Percentiles rank a stretch among this genome's conserved stretches.
phyloP scores from a whole-genome alignment of 2,797 vertebrate genomes.

The Tangara arthus region DNA sequence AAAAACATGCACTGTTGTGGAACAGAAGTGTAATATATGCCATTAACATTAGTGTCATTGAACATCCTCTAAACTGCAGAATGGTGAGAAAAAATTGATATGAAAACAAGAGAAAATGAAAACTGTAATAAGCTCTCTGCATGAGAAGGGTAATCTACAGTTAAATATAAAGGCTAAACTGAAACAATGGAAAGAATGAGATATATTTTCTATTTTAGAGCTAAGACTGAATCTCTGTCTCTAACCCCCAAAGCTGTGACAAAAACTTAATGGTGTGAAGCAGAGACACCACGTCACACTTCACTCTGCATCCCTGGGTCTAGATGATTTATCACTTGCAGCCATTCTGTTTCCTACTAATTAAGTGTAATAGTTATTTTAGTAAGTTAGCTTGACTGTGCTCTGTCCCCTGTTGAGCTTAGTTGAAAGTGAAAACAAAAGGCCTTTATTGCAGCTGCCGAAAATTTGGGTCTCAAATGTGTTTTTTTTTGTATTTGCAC shows the following conservation, averaged over 20 bases:
- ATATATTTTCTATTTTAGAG: conserved; percentile 29
- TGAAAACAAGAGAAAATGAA: conserved; percentile 71
- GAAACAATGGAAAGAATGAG: conserved; percentile 47
- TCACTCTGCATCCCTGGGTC: neutral
- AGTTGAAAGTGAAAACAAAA: conserved; percentile 2
- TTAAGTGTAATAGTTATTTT: conserved; percentile 25
- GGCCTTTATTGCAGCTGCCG: neutral
- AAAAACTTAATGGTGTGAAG: conserved; percentile 35
- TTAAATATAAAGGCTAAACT: conserved; percentile 49
- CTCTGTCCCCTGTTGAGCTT: neutral
- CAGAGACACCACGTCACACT: neutral
- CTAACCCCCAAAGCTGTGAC: conserved; percentile 26
- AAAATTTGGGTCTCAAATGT: neutral
- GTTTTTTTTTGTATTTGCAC: neutral
- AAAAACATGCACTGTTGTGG: conserved; percentile 62
- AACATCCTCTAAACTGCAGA: conserved; percentile 66
- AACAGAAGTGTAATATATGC: conserved; percentile 72
- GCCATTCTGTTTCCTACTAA: conserved; percentile 10
- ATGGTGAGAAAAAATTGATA: conserved; percentile 69
- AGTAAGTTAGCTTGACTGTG: neutral
- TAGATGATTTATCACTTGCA: conserved; percentile 23
- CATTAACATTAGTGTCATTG: conserved; percentile 67
- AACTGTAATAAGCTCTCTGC: conserved; percentile 56
- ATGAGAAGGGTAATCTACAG: conserved; percentile 59
- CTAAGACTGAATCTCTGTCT: neutral